Conservation (phyloP, 2,888 invertebrate species). For the Oxystoma pomonae region DNA sequence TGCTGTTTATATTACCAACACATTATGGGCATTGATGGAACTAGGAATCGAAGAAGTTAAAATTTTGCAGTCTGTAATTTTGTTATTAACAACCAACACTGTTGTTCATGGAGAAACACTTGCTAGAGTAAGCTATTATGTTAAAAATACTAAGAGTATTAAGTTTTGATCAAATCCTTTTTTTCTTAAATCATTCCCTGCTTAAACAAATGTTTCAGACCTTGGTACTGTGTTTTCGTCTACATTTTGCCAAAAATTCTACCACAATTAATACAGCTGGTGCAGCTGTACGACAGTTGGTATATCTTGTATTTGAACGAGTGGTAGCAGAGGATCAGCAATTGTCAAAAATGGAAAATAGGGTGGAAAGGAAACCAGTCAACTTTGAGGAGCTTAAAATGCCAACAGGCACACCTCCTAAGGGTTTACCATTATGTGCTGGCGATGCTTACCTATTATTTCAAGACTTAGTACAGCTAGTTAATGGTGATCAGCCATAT, state of each 20-base stretch:
- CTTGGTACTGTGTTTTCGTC: conserved; percentile 92
- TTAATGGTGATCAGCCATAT: conserved; percentile 93
- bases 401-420: conserved; percentile 72
- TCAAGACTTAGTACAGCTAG: conserved; percentile 94
- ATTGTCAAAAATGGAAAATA: conserved; percentile 34
- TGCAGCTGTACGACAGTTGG: conserved; percentile 93
- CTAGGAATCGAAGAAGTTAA: conserved; percentile 93
- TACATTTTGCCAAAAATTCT: conserved; percentile 91
- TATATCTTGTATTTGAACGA: conserved; percentile 86
- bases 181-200: no score
- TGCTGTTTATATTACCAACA: conserved; percentile 88
- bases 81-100: conserved; percentile 92
- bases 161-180: no score
- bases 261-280: conserved; percentile 97
- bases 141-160: no score
- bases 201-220: conserved; percentile 64
- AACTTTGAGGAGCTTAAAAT: conserved; percentile 77
- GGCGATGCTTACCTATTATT: conserved; percentile 93
- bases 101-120: conserved; percentile 92
- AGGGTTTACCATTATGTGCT: conserved; percentile 82
- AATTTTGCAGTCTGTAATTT: conserved; percentile 91
- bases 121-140: conserved; percentile 78
- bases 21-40: conserved; percentile 91
- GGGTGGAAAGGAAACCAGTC: conserved; percentile 48
- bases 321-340: conserved; percentile 70